Conservation (phyloP, 2,888 invertebrate species). For the Monoplex corrugatus region DNA sequence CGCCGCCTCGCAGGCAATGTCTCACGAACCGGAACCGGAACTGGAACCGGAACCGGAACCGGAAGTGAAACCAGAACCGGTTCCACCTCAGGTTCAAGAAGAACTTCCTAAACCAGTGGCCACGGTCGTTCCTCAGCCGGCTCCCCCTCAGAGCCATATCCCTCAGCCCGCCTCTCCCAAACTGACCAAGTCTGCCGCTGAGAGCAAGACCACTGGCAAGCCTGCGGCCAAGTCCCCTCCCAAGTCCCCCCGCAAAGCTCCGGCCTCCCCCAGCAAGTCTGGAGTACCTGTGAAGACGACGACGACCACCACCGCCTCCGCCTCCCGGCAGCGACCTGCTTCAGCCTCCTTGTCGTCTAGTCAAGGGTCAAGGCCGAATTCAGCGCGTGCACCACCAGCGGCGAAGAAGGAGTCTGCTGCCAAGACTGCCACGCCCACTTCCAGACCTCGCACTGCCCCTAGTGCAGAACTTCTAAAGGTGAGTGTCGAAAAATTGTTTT, state of each 20-base stretch:
- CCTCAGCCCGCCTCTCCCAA: background rate
- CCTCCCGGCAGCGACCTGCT: constrained; percentile 17
- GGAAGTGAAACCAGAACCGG: background rate
- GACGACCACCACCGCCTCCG: constrained; percentile 17
- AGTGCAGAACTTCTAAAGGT: constrained; percentile 36
- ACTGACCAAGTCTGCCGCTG: background rate
- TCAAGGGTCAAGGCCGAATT: background rate
- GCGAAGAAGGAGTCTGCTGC: constrained; percentile 33
- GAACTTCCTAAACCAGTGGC: constrained; percentile 10
- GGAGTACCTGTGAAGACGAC: constrained; percentile 46
- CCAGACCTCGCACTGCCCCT: constrained; percentile 40
- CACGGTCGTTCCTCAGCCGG: constrained; percentile 18
- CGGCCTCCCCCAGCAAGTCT: constrained; percentile 37
- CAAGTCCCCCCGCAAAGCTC: constrained; percentile 41
- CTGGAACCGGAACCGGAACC: background rate
- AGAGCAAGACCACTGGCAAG: background rate
- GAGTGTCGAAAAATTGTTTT: background rate
- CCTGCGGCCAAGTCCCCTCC: background rate
- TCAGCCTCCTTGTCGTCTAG: background rate
- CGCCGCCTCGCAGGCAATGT: background rate
- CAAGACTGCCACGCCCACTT: background rate
- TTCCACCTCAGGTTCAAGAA: background rate
- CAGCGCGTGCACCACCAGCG: constrained; percentile 40
- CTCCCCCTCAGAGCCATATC: background rate
- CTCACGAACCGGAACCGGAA: background rate